Conservation (phyloP, 2,113 vertebrate genomes). For the Pseudois nayaur region DNA sequence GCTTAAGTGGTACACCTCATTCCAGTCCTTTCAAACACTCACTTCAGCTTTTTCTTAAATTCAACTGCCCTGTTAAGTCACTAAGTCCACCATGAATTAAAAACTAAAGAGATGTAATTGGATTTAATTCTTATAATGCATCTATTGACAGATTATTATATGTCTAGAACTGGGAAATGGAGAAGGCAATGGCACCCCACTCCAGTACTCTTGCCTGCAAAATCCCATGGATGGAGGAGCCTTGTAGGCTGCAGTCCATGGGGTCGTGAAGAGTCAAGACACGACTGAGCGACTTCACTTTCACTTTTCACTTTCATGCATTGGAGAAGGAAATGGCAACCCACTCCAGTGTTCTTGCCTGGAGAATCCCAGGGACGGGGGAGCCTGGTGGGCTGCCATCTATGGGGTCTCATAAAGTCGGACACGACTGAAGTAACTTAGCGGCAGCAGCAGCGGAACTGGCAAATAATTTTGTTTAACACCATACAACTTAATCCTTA, state of each 20-base stretch:
- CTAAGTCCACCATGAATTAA: neutral
- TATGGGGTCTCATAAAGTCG: fast-evolving
- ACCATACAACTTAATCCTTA: neutral
- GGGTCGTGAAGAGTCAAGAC: no score
- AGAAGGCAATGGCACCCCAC: no score
- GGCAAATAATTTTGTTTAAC: neutral
- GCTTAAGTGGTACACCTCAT: neutral
- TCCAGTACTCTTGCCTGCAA: no score
- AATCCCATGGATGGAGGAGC: no score
- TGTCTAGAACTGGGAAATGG: neutral
- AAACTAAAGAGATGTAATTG: neutral
- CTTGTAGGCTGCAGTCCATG: no score
- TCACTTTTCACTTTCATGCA: no score
- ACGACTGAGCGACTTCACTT: no score
- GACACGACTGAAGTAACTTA: no score
- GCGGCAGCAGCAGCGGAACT: neutral
- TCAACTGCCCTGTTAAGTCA: neutral
- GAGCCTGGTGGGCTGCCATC: no score
- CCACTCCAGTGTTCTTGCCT: no score
- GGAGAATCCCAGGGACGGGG: no score
- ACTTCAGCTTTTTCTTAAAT: neutral
- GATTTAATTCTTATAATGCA: neutral
- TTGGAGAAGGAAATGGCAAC: no score
- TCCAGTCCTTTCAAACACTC: neutral
- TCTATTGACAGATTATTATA: neutral